These are phyloP conservation scores for Galbula dea DNA, from an alignment of 2,113 vertebrate genomes.

Conservation along the genomic window DNA sequence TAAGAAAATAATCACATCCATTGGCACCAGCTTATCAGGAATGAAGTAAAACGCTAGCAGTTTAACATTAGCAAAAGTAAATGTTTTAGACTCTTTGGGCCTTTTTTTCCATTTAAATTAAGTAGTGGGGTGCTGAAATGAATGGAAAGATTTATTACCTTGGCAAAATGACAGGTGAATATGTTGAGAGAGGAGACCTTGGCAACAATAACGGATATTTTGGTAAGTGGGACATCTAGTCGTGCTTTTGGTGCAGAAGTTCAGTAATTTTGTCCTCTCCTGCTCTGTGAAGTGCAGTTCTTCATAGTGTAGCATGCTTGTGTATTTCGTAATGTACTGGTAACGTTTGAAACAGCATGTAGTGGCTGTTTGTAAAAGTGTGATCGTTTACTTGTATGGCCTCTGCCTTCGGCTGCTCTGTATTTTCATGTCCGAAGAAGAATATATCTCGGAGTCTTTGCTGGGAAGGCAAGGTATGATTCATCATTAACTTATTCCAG, in stretches of 20 bases:
- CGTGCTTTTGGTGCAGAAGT: constrained; percentile 60
- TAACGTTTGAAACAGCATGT: background rate
- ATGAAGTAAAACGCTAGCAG: constrained; percentile 80
- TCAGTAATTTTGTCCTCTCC: constrained; percentile 27
- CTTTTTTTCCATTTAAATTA: constrained; percentile 73
- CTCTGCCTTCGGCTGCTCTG: background rate
- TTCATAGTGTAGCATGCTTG: background rate
- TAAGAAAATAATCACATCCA: constrained; percentile 83
- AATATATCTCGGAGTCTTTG: background rate
- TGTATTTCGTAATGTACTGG: background rate
- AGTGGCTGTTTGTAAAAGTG: background rate
- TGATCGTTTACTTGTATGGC: background rate
- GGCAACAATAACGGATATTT: constrained; percentile 60
- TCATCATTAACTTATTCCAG: background rate
- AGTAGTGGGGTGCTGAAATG: constrained; percentile 66
- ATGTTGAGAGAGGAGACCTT: constrained; percentile 64
- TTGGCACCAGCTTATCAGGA: constrained; percentile 81
- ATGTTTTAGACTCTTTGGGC: constrained; percentile 78
- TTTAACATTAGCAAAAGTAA: constrained; percentile 84
- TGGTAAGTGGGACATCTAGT: constrained; percentile 62
- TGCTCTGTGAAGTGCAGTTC: constrained; percentile 13
- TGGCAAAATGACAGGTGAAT: constrained; percentile 70
- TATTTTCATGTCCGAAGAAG: background rate
- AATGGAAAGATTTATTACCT: constrained; percentile 75
- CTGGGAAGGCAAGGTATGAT: background rate